Base-by-base conservation (phyloP, 2,888 invertebrate genomes). In the Geotrupes spiniger region DNA sequence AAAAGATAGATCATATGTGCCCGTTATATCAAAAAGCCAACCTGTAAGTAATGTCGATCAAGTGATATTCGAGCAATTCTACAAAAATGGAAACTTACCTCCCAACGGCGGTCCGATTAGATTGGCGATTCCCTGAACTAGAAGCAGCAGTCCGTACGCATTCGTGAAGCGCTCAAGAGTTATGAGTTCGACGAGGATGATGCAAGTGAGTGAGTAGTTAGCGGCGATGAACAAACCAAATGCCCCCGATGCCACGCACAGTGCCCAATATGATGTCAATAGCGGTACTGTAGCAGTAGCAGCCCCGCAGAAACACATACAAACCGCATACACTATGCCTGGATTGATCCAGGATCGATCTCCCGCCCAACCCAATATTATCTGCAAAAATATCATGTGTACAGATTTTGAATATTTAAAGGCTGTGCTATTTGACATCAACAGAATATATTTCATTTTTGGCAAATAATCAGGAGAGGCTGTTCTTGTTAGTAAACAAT, bases 221-320 rank as follows among this genome's bases (percentile, higher is more conserved):
- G 92, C 93, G 16, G 92, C 91, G 61, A 94, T 91, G 72, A 89
- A 87, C 56, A 92, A 83, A 1, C 94, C 94, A 75, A 92, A 95
- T 17, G 84, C 80, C n/a, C 87, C 90, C 15, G 87, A 78, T 0
- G 84, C 76, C 0, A 80, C 69, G 45, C 82, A 83, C 33, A 89
- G 74, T 3, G 77, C 73, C 42, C 72, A 67, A 72, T 86, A 88
- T 53, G 70, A 69, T 29, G 61, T 62, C 12, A 76, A 61, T 28
- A 87, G 65, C 1, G 90, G 90, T 69, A 89, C 81, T 4, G 84
- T 50, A 5, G 80, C 74, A 1, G 85, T 84, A 4, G 83, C 82
- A 0, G 76, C 73, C 0, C 89, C 89, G 66, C 88, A 88, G 0
- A 82, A 68, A 17, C 79, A 75, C 83, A 92, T 91, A 68, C 90